Evolutionary conservation across 2,797 vertebrate species (phyloP).

Genomic region (Hydrophis major): DNA sequence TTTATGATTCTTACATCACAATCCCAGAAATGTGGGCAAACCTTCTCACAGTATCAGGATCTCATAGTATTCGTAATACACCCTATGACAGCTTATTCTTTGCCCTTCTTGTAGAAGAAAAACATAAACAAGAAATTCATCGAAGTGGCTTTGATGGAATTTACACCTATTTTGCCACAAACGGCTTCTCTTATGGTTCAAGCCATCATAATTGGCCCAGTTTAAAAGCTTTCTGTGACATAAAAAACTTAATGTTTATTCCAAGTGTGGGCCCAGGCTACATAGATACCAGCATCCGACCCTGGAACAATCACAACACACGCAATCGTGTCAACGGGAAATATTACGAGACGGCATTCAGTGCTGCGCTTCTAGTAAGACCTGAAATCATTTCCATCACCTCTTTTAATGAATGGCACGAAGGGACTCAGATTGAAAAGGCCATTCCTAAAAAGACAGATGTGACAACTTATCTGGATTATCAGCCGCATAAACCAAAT

Average conservation of each 20-base stretch:
- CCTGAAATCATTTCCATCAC: slow-evolving; percentile 91
- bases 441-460: slow-evolving; percentile 85
- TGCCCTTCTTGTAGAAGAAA: slow-evolving; percentile 92
- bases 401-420: slow-evolving; percentile 98
- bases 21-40: slow-evolving; percentile 88
- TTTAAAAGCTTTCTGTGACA: slow-evolving; percentile 87
- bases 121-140: slow-evolving; percentile 86
- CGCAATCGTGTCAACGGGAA: slow-evolving; percentile 93
- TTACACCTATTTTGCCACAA: slow-evolving; percentile 97
- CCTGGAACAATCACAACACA: slow-evolving; percentile 94
- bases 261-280: slow-evolving; percentile 96
- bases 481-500: slow-evolving; percentile 87
- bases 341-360: slow-evolving; percentile 90
- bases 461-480: slow-evolving; percentile 85
- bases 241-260: slow-evolving; percentile 88
- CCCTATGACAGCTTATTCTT: slow-evolving; percentile 89
- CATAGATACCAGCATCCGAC: slow-evolving; percentile 89
- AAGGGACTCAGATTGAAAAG: slow-evolving; percentile 96
- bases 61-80: slow-evolving; percentile 83
- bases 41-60: slow-evolving; percentile 83
- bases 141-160: slow-evolving; percentile 91
- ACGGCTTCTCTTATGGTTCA: slow-evolving; percentile 94
- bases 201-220: slow-evolving; percentile 90
- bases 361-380: slow-evolving; percentile 79
- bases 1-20: slow-evolving; percentile 95